Evolutionary conservation across 2,797 vertebrate species (phyloP).

Genomic region (Lophotriccus pileatus): DNA sequence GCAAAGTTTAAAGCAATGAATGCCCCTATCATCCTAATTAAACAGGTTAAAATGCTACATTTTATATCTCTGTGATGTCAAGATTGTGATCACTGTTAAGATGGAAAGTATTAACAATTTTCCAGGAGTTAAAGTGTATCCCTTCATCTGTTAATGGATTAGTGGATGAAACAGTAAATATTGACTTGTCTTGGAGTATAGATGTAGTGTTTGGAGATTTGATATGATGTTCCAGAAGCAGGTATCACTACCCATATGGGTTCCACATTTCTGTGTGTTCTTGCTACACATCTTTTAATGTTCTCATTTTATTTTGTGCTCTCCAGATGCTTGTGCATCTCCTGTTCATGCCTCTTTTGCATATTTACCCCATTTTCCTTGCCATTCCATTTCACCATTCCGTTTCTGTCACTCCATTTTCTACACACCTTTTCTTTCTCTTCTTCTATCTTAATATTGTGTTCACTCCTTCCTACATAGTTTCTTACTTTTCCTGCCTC

Average conservation of each 20-base stretch:
- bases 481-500: neutral
- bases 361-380: neutral
- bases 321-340: neutral
- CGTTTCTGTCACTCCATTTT: neutral
- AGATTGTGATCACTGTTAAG: slow-evolving; percentile 20
- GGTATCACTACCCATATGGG: neutral
- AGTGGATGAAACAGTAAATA: neutral
- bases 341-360: neutral
- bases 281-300: neutral
- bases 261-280: neutral
- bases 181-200: neutral
- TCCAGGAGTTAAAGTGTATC: neutral
- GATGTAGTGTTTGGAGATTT: neutral
- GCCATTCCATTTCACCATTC: neutral
- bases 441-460: neutral
- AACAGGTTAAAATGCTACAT: neutral
- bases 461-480: neutral
- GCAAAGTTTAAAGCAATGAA: slow-evolving; percentile 46
- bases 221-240: neutral
- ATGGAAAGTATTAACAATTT: slow-evolving; percentile 45
- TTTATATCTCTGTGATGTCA: slow-evolving; percentile 16
- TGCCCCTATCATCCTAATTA: slow-evolving; percentile 41
- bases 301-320: neutral
- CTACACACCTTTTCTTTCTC: neutral
- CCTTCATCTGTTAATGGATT: neutral